phyloP scores from a whole-genome alignment of 2,113 vertebrate species.

The Philantomba maxwellii region DNA sequence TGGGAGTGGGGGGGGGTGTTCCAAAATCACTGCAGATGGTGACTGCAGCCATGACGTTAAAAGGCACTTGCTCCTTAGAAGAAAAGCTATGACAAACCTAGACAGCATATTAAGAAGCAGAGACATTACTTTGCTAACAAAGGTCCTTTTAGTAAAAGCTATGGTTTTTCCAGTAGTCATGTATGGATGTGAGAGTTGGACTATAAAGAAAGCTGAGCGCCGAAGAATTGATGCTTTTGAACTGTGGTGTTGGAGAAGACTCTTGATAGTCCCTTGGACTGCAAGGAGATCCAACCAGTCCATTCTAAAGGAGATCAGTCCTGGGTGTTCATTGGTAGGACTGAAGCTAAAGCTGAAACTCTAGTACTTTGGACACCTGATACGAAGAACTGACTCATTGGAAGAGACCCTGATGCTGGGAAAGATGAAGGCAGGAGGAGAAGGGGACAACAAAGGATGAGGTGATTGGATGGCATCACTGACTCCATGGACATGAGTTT shows the following conservation, averaged over 20 bases:
- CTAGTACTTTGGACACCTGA: neutral
- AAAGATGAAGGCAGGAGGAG: neutral
- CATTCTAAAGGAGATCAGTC: neutral
- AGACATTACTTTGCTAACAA: neutral
- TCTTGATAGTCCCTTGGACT: neutral
- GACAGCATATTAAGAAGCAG: neutral
- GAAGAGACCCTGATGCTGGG: neutral
- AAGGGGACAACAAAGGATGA: neutral
- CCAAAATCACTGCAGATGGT: neutral
- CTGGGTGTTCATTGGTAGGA: neutral
- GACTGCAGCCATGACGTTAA: neutral
- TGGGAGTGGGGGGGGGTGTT: neutral
- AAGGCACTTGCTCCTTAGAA: neutral
- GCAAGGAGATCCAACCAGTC: neutral
- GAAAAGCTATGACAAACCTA: neutral
- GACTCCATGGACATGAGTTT: neutral
- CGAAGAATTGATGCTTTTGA: neutral
- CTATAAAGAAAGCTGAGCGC: neutral
- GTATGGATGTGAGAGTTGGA: neutral
- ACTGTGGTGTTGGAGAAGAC: neutral
- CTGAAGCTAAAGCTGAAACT: neutral
- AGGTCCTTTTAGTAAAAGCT: neutral
- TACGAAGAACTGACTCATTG: neutral
- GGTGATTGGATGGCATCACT: neutral
- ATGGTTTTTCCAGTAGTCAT: neutral